A percentile compares a stretch with the other conserved stretches of the same genome.
Evolutionary conservation across 2,797 vertebrate genomes (phyloP).

Genomic region (Neosilurus hyrtlii): DNA sequence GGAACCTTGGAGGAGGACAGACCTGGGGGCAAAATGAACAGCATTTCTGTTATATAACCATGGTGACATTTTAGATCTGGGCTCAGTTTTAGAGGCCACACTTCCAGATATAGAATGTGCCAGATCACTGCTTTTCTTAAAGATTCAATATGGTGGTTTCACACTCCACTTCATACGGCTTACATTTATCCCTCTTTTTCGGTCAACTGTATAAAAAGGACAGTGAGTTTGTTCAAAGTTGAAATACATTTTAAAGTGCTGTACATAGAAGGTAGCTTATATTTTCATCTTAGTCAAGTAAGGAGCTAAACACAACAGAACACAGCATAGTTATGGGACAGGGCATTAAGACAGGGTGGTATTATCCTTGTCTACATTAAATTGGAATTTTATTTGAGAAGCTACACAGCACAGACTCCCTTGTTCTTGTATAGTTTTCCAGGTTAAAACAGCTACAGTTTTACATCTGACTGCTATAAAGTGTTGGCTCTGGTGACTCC

Average conservation of each 20-base stretch:
- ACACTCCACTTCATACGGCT: background rate
- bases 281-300: background rate
- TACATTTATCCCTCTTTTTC: background rate
- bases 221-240: background rate
- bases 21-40: conserved; percentile 24
- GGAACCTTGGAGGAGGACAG: conserved; percentile 22
- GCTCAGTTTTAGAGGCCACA: background rate
- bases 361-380: too few species aligned
- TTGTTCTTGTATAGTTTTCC: background rate
- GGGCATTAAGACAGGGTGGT: too few species aligned
- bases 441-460: background rate
- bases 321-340: too few species aligned
- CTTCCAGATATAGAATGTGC: conserved; percentile 20
- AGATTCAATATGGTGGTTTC: background rate
- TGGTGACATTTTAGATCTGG: conserved; percentile 47
- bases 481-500: background rate
- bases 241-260: background rate
- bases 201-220: background rate
- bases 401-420: too few species aligned
- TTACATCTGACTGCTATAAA: background rate
- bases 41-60: conserved; percentile 32
- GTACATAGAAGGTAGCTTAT: background rate
- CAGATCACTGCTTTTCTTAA: conserved; percentile 16
- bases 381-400: too few species aligned
- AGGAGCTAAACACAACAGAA: background rate